phyloP scores from a whole-genome alignment of 2,888 invertebrate species.

The Ophraella communa region DNA sequence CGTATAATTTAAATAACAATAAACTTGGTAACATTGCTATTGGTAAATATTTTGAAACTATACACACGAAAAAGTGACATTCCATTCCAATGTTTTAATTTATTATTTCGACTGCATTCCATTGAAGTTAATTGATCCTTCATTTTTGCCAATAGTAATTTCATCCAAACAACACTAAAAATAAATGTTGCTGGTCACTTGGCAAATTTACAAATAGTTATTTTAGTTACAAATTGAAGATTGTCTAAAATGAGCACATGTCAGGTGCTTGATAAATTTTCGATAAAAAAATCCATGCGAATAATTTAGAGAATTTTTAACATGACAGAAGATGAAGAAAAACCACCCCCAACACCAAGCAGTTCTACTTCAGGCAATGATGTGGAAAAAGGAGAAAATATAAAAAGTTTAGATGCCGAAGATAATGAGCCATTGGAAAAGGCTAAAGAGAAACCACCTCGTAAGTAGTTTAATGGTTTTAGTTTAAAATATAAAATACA shows the following conservation, averaged over 20 bases:
- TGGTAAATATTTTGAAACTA: background rate
- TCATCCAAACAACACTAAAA: slow-evolving; percentile 9
- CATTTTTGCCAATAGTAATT: slow-evolving; percentile 2
- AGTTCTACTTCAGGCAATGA: slow-evolving; percentile 30
- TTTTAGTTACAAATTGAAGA: slow-evolving; percentile 25
- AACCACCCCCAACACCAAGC: slow-evolving; percentile 22
- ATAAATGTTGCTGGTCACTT: slow-evolving; percentile 2
- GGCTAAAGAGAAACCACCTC: slow-evolving; percentile 49
- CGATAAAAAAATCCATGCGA: background rate
- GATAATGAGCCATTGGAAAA: slow-evolving; percentile 48
- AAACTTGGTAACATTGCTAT: background rate
- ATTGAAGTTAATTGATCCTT: slow-evolving; percentile 8
- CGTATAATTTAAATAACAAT: background rate
- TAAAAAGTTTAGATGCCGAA: slow-evolving; percentile 35
- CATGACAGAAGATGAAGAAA: slow-evolving; percentile 24
- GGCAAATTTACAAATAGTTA: slow-evolving; percentile 14
- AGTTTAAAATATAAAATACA: background rate
- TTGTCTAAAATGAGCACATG: slow-evolving; percentile 19
- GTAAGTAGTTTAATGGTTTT: slow-evolving; percentile 43
- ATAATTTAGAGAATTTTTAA: background rate
- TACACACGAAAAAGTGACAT: background rate
- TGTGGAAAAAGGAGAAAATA: slow-evolving; percentile 38
- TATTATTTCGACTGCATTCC: slow-evolving; percentile 8
- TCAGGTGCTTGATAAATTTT: background rate
- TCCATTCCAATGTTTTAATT: background rate